Conservation (phyloP, 2,888 invertebrate genomes). For the Amiota mariae region DNA sequence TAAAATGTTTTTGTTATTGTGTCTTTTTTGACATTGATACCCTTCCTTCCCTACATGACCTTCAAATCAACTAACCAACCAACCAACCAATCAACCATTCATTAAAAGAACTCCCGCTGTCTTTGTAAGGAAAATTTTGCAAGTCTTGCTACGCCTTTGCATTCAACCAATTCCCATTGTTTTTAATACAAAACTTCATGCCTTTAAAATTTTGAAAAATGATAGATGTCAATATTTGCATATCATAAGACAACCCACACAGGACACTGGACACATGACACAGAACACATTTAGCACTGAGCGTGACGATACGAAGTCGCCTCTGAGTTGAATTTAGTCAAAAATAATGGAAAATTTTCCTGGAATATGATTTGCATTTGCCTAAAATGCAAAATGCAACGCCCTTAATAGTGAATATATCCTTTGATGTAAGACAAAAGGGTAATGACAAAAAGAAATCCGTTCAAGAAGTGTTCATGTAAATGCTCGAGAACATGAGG, state of each 20-base stretch:
- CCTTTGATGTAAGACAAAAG: slow-evolving; percentile 60
- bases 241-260: slow-evolving; percentile 45
- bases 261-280: slow-evolving; percentile 15
- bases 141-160: background rate
- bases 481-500: slow-evolving; percentile 39
- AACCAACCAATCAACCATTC: too few species aligned
- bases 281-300: slow-evolving; percentile 20
- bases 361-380: slow-evolving; percentile 2
- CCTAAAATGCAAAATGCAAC: slow-evolving; percentile 47
- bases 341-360: slow-evolving; percentile 8
- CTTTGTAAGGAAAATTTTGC: slow-evolving; percentile 9
- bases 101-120: background rate
- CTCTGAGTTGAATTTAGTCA: slow-evolving; percentile 31
- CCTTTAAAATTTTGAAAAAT: slow-evolving; percentile 60
- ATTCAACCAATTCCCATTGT: background rate
- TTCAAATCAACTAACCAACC: too few species aligned
- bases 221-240: slow-evolving; percentile 65
- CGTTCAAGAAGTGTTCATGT: slow-evolving; percentile 54
- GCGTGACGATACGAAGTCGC: background rate
- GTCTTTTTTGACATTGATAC: too few species aligned
- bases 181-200: slow-evolving; percentile 48
- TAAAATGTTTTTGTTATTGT: too few species aligned
- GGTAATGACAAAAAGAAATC: slow-evolving; percentile 66
- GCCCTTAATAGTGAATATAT: slow-evolving; percentile 50
- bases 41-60: slow-evolving; percentile 29